Evolutionary conservation across 2,113 vertebrate genomes (phyloP), one percentile per base, ranked within the genome.

Genomic region (Mola mola): DNA sequence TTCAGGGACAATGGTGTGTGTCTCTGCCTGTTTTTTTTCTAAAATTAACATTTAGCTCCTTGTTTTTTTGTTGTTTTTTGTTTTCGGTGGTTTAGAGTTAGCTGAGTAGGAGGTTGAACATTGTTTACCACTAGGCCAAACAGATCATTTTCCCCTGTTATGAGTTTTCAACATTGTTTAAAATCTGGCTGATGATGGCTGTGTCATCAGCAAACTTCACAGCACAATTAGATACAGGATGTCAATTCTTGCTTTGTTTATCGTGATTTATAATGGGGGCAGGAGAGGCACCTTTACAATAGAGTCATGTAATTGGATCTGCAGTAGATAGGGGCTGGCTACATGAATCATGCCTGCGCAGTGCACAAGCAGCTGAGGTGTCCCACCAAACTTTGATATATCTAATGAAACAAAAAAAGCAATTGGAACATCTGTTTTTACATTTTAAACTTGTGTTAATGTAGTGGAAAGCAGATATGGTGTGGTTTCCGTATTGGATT

Each of bases 271-370:
- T 75, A 66, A 68, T 71, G 55, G 60, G 61, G 38, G 41, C 69
- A 64, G 55, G 21, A 52, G 15, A 25, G 36, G 38, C 58, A 66
- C 62, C 72, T 72, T 81, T 69, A 66, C 37, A 71, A 60, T 62
- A 29, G 72, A 51, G 65, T 77, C 73, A 72, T 71, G 67, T 63
- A 86, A 78, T 62, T 82, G 67, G 79, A 86, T 75, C 72, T 78
- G 44, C 50, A 65, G 60, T 56, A 74, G 76, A 70, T 51, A 68
- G 65, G 16, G 43, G 50, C 57, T 75, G 67, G 58, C 63, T 20
- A 33, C 61, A 87, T 82, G 76, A 89, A 81, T 86, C 78, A 87
- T 73, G 42, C 49, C 50, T 43, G 57, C 66, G 41, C 17, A 44
- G 44, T n/a, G 15, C 29, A 57, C 49, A 43, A 42, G 63, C 62